phyloP scores from a whole-genome alignment of 2,888 invertebrate species.

The Agrochola circellaris region DNA sequence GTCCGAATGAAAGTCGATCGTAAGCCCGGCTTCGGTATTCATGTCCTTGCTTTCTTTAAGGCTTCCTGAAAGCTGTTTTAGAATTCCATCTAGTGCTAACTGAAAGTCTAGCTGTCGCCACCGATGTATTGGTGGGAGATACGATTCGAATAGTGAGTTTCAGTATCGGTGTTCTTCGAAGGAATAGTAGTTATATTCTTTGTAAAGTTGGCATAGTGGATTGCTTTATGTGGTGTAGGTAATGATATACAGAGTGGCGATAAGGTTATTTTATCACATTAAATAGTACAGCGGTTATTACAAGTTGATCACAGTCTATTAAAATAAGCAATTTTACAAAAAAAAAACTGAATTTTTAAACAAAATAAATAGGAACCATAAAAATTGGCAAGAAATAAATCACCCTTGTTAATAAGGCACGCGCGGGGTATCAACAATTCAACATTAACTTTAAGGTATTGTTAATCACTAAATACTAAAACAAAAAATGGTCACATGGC shows the following conservation, averaged over 20 bases:
- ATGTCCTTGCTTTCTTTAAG: slow-evolving; percentile 76
- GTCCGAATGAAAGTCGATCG: slow-evolving; percentile 64
- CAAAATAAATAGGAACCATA: too few relatives aligned
- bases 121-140: slow-evolving; percentile 61
- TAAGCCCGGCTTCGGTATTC: slow-evolving; percentile 74
- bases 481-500: too few relatives aligned
- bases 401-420: too few relatives aligned
- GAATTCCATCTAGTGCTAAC: slow-evolving; percentile 78
- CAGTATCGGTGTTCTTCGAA: slow-evolving; percentile 5
- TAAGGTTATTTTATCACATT: too few relatives aligned
- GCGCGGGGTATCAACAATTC: too few relatives aligned
- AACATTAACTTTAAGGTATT: too few relatives aligned
- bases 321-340: too few relatives aligned
- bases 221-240: not conserved
- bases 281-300: too few relatives aligned
- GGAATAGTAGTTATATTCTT: not conserved
- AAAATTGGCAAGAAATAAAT: too few relatives aligned
- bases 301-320: too few relatives aligned
- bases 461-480: too few relatives aligned
- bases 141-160: slow-evolving; percentile 49
- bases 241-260: not conserved
- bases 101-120: slow-evolving; percentile 65
- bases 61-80: slow-evolving; percentile 72
- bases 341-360: too few relatives aligned
- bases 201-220: not conserved